Conservation (phyloP, 2,888 invertebrate genomes). For the Dromius quadrimaculatus region DNA sequence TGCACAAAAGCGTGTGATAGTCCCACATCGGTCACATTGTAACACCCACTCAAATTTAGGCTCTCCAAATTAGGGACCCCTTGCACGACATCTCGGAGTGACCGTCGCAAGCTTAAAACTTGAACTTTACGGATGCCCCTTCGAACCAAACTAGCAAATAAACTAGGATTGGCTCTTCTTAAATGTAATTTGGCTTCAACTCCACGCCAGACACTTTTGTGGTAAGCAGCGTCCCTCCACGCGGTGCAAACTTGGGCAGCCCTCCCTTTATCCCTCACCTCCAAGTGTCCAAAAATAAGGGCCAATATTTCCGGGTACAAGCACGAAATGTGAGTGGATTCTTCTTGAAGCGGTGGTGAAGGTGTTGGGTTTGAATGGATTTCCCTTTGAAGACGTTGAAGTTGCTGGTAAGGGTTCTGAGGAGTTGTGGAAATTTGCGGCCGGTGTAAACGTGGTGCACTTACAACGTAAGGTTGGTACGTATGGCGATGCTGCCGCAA, state of each 20-base stretch:
- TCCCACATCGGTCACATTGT: conserved; percentile 89
- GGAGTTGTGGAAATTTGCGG: conserved; percentile 66
- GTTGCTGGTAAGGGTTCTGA: conserved; percentile 60
- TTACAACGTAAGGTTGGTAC: conserved; percentile 65
- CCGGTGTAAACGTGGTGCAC: conserved; percentile 77
- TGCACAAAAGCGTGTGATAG: conserved; percentile 85
- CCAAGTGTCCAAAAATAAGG: conserved; percentile 90
- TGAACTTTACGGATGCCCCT: conserved; percentile 91
- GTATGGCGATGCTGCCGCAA: conserved; percentile 69
- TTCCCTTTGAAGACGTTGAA: conserved; percentile 60
- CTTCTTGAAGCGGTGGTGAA: conserved; percentile 61
- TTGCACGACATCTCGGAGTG: conserved; percentile 86
- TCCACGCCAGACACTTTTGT: conserved; percentile 93
- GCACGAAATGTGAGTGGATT: conserved; percentile 83
- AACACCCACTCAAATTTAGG: conserved; percentile 92
- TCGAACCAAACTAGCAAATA: conserved; percentile 87
- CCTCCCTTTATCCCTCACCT: conserved; percentile 88
- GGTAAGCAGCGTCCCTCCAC: conserved; percentile 94
- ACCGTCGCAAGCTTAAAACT: conserved; percentile 85
- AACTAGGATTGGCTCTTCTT: conserved; percentile 82
- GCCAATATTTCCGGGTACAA: conserved; percentile 94
- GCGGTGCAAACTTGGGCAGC: conserved; percentile 90
- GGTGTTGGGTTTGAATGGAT: conserved; percentile 39
- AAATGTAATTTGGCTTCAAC: conserved; percentile 93
- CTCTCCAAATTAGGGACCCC: conserved; percentile 89